phyloP scores from a whole-genome alignment of 2,888 invertebrate species.

The Agyllia agylla region DNA sequence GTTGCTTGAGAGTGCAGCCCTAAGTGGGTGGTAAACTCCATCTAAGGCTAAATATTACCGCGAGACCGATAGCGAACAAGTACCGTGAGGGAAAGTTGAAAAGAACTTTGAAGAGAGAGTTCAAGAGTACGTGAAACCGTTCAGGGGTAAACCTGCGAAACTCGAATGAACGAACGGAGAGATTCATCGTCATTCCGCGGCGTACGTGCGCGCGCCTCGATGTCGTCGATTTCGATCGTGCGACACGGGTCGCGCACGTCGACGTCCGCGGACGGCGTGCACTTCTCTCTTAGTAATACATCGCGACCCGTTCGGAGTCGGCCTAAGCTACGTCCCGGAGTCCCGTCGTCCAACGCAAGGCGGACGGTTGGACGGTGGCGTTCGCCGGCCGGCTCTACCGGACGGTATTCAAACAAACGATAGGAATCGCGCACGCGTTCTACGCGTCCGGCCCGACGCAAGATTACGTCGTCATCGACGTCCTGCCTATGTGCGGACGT shows the following conservation, averaged over 20 bases:
- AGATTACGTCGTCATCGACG: constrained; percentile 81
- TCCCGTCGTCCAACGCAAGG: constrained; percentile 70
- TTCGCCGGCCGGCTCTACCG: constrained; percentile 74
- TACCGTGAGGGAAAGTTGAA: constrained; percentile 95
- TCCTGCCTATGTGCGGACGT: constrained; percentile 82
- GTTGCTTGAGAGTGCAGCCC: constrained; percentile 3
- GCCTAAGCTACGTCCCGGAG: constrained; percentile 83
- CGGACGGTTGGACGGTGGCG: constrained; percentile 76
- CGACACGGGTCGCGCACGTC: constrained; percentile 79
- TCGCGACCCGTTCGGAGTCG: constrained; percentile 89
- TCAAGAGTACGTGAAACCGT: constrained; percentile 89
- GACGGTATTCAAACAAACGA: constrained; percentile 70
- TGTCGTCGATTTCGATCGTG: constrained; percentile 67
- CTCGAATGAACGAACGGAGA: constrained; percentile 84
- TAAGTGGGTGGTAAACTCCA: constrained; percentile 36
- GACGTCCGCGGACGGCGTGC: constrained; percentile 81
- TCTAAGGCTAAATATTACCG: constrained; percentile 91
- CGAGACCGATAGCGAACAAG: constrained; percentile 94
- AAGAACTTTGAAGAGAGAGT: constrained; percentile 94
- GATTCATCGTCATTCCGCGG: constrained; percentile 83
- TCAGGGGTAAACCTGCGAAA: constrained; percentile 91
- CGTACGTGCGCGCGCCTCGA: constrained; percentile 77
- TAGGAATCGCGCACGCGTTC: constrained; percentile 80
- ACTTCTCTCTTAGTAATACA: constrained; percentile 87
- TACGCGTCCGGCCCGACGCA: constrained; percentile 82